These are phyloP conservation scores for Caenorhabditis panamensis DNA, from an alignment of 2,888 invertebrate genomes.

Conservation along the genomic window DNA sequence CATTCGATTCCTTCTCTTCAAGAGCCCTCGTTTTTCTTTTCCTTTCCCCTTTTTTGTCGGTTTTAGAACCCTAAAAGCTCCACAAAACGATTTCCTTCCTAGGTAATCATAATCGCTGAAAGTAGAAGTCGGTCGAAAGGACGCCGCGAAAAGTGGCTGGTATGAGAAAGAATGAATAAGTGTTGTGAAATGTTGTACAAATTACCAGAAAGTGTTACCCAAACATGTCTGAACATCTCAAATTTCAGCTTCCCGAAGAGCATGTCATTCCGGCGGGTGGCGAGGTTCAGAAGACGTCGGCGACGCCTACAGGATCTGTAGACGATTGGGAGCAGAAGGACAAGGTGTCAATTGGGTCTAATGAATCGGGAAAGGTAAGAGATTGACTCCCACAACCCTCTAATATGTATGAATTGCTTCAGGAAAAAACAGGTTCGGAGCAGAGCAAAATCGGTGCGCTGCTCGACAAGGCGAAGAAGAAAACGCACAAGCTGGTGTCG, in stretches of 20 bases:
- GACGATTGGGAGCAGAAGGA: conserved; percentile 55
- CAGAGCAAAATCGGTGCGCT: conserved; percentile 68
- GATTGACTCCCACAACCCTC: neutral
- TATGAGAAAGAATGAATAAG: conserved; percentile 38
- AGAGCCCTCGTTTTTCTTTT: conserved; percentile 9
- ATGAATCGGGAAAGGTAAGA: conserved; percentile 53
- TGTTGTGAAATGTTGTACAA: conserved; percentile 29
- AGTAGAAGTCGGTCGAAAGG: conserved; percentile 52
- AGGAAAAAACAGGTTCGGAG: conserved; percentile 49
- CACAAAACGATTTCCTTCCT: conserved; percentile 14
- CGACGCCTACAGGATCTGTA: conserved; percentile 27
- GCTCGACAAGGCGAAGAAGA: conserved; percentile 71
- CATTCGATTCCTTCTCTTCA: conserved; percentile 26
- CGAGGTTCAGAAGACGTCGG: conserved; percentile 31
- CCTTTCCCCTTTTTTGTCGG: too few relatives aligned
- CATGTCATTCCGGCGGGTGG: conserved; percentile 66
- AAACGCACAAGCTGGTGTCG: conserved; percentile 64
- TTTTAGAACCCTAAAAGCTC: too few relatives aligned
- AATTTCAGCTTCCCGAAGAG: conserved; percentile 66
- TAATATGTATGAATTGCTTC: too few relatives aligned
- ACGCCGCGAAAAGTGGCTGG: conserved; percentile 59
- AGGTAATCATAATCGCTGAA: conserved; percentile 53
- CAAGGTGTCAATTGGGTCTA: conserved; percentile 60
- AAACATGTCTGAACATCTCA: neutral
- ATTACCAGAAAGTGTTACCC: neutral